Evolutionary conservation across 2,888 invertebrate species (phyloP).

Genomic region (Thysanoteuthis rhombus): DNA sequence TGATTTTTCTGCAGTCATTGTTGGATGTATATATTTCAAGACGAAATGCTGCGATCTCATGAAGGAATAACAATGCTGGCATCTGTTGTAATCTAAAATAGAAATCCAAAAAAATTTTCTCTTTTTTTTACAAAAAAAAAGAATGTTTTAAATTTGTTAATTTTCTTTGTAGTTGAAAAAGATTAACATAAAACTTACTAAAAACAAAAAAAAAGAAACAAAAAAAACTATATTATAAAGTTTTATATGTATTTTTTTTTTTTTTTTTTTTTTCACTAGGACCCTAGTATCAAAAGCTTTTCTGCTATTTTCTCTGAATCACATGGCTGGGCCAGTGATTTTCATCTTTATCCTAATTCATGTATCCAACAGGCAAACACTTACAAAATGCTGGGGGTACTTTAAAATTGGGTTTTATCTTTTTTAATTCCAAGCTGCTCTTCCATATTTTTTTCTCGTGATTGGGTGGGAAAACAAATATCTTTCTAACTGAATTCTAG

Average conservation of each 20-base stretch:
- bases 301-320: neutral
- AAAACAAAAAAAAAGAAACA: neutral
- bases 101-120: neutral
- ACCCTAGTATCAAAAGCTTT: neutral
- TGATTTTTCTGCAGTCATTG: neutral
- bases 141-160: neutral
- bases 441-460: neutral
- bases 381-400: neutral
- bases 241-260: neutral
- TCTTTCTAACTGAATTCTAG: neutral
- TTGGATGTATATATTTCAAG: neutral
- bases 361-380: neutral
- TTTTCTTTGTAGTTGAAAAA: neutral
- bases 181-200: neutral
- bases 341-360: neutral
- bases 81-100: slow-evolving; percentile 12
- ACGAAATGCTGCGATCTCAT: neutral
- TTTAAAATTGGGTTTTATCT: neutral
- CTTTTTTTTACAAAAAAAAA: neutral
- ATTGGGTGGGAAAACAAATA: neutral
- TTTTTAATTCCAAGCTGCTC: neutral
- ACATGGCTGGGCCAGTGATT: neutral
- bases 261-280: neutral
- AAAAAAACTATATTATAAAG: too few species aligned
- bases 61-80: neutral